These are phyloP conservation scores for Chrosomus eos DNA, from an alignment of 2,797 vertebrate genomes.

Conservation along the genomic window DNA sequence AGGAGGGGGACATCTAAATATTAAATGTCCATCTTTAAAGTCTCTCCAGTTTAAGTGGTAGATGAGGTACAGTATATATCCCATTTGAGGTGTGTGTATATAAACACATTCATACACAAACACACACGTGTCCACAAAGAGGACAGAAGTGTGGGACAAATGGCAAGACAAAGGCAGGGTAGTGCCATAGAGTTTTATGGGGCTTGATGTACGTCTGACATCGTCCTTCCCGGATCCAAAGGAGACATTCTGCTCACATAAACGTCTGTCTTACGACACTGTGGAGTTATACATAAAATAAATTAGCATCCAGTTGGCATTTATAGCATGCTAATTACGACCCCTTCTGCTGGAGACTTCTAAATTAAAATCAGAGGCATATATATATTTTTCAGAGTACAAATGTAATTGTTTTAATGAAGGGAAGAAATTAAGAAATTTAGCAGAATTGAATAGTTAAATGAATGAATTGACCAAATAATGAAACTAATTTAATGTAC, in stretches of 20 bases:
- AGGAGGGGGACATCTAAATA: too few species aligned
- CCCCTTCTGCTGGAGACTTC: constrained; percentile 41
- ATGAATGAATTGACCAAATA: neutral
- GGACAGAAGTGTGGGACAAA: constrained; percentile 73
- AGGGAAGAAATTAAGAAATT: neutral
- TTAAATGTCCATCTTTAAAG: too few species aligned
- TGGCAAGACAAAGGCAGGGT: constrained; percentile 75
- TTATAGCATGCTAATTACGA: constrained; percentile 60
- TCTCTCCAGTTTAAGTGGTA: constrained; percentile 11
- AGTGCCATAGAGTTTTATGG: constrained; percentile 72
- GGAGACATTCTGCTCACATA: constrained; percentile 68
- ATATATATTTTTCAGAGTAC: neutral
- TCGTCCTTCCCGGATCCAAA: constrained; percentile 64
- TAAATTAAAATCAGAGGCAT: constrained; percentile 26
- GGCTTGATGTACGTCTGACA: constrained; percentile 59
- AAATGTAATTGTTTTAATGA: neutral
- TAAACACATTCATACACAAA: constrained; percentile 52
- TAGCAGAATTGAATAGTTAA: neutral
- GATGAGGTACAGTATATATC: constrained; percentile 25
- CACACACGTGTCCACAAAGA: constrained; percentile 50
- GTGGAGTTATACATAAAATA: constrained; percentile 71
- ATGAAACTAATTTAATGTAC: neutral
- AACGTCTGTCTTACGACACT: constrained; percentile 72
- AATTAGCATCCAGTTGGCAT: constrained; percentile 74
- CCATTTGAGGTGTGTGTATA: constrained; percentile 61